A percentile compares a stretch with the other conserved stretches of the same genome.
Conservation (phyloP, 2,888 invertebrate species). For the Trissonchulus sp. region DNA sequence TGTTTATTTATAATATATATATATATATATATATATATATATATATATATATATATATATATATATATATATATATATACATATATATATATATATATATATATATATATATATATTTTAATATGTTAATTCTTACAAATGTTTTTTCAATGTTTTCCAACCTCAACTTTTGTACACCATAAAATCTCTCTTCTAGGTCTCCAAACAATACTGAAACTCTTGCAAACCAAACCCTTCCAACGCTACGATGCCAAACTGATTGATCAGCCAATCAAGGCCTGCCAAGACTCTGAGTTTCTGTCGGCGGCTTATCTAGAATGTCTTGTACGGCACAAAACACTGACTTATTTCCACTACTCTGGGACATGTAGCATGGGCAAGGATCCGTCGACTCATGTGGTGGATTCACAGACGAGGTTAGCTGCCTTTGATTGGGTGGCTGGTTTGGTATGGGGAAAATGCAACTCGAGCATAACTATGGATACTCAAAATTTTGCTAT, state of each 20-base stretch:
- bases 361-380: constrained; percentile 27
- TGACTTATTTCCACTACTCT: constrained; percentile 22
- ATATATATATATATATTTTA: no score
- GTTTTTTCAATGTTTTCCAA: no score
- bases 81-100: no score
- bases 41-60: no score
- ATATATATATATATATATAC: no score
- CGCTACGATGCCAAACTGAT: background rate
- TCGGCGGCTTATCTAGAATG: constrained; percentile 16
- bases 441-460: no score
- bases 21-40: no score
- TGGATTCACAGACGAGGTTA: constrained; percentile 25
- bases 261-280: constrained; percentile 8
- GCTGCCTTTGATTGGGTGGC: no score
- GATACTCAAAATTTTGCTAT: no score
- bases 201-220: background rate
- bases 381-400: background rate
- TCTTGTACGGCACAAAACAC: constrained; percentile 13
- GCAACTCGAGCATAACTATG: no score
- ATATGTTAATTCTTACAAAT: no score
- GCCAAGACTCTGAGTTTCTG: constrained; percentile 9
- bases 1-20: no score
- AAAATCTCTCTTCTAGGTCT: background rate
- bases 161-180: background rate
- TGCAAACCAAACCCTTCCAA: background rate